Evolutionary conservation across 92 coral and sea anemone genomes (phyloP), one percentile per base, ranked within the genome.

Genomic region (Epizoanthus stellaris): DNA sequence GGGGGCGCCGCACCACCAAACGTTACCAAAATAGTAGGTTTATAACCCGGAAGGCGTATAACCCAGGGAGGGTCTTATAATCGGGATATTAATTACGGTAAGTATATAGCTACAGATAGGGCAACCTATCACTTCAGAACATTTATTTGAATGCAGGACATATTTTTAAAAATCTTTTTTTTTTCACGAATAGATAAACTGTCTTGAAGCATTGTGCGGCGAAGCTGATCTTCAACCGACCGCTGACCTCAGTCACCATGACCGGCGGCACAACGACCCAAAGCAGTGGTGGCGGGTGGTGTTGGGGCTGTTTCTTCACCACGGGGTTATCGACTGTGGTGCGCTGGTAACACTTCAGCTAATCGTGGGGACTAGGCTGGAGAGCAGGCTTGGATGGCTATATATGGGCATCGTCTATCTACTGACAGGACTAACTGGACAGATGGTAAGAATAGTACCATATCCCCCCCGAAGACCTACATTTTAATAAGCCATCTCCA

Each of bases 371-470:
- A 56, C 64, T 13, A 61, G 82, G n/a, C 70, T 77, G 21, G 82
- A 77, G 40, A 62, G 70, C n/a, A 69, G 82, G 16, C 82, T 77
- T n/a, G 82, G 82, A 40, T 77, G 82, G 82, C 82, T 77, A 61
- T 42, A 77, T 62, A 62, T 77, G 70, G 82, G 82, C 71, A 62
- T 77, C 6, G 64, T 19, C 70, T 62, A 77, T 39, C 58, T 77
- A 57, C 47, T 77, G 71, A 42, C 82, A 12, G 82, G 82, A 25
- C 15, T 77, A n/a, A 62, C 82, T 40, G 82, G 71, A 19, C 82
- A 77, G 69, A 77, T 77, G 82, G 82, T 77, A 21, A 77, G 67
- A 21, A 77, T 6, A 45, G 9, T 45, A 45, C 52, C 52, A 10
- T 45, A 45, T 45, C 7, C 52, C 9, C 52, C 52, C 36, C 36